Conservation (phyloP, 2,113 vertebrate species). For the Phalacrocorax aristotelis region DNA sequence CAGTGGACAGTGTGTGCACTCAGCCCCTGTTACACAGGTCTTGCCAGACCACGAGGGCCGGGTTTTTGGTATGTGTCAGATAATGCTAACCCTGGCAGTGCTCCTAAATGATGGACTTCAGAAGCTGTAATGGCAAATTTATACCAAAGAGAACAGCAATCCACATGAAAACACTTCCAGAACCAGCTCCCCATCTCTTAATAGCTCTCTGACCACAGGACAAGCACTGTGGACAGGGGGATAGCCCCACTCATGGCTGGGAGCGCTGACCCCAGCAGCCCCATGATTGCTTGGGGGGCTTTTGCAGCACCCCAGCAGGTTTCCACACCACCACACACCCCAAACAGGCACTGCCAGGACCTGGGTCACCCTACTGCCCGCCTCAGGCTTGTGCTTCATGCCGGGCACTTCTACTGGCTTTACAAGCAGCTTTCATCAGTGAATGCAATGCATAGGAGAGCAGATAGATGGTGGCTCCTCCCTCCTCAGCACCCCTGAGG, state of each 20-base stretch:
- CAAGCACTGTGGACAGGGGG: rapidly evolving
- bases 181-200: not conserved
- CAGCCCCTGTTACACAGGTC: not conserved
- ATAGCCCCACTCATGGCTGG: rapidly evolving
- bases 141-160: not conserved
- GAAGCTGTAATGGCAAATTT: not conserved
- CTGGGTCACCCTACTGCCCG: not conserved
- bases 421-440: not conserved
- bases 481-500: rapidly evolving
- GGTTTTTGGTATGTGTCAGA: not conserved
- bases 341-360: rapidly evolving
- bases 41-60: not conserved
- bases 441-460: not conserved
- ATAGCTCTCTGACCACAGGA: not conserved
- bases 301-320: not conserved
- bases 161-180: not conserved
- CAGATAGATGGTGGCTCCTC: not conserved
- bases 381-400: not conserved
- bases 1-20: not conserved
- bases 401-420: not conserved
- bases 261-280: not conserved
- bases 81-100: not conserved
- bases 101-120: not conserved
- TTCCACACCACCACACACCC: not conserved
- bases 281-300: rapidly evolving